Conservation (phyloP, 2,888 invertebrate species). For the Odontothrips loti region DNA sequence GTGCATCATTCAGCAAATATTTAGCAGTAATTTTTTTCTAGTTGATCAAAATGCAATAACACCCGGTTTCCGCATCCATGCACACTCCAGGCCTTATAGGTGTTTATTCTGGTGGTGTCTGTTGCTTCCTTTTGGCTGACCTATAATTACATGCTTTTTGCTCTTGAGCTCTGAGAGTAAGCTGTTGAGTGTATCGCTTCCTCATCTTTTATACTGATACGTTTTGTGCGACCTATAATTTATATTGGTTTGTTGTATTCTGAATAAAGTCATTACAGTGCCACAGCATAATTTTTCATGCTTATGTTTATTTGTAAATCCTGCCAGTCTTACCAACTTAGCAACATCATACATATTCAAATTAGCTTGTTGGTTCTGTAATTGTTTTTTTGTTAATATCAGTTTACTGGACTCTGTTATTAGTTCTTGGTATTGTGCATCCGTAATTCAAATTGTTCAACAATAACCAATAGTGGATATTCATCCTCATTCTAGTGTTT, state of each 20-base stretch:
- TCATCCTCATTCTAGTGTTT: not conserved
- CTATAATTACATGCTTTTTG: not conserved
- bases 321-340: conserved; percentile 9
- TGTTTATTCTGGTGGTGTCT: not conserved
- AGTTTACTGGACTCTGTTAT: no score
- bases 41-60: not conserved
- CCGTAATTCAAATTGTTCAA: not conserved
- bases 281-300: no score
- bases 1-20: not conserved
- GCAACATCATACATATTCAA: not conserved
- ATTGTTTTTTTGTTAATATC: not conserved
- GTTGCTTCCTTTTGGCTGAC: not conserved
- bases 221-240: no score
- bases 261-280: no score
- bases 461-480: not conserved
- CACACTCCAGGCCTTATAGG: no score
- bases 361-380: not conserved
- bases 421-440: no score
- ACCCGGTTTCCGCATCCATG: not conserved
- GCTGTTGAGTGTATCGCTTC: no score
- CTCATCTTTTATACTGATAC: no score
- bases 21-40: not conserved
- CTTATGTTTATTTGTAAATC: not conserved
- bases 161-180: not conserved
- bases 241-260: not conserved